phyloP scores from a whole-genome alignment of 2,888 invertebrate species.

The Erebia ligea region DNA sequence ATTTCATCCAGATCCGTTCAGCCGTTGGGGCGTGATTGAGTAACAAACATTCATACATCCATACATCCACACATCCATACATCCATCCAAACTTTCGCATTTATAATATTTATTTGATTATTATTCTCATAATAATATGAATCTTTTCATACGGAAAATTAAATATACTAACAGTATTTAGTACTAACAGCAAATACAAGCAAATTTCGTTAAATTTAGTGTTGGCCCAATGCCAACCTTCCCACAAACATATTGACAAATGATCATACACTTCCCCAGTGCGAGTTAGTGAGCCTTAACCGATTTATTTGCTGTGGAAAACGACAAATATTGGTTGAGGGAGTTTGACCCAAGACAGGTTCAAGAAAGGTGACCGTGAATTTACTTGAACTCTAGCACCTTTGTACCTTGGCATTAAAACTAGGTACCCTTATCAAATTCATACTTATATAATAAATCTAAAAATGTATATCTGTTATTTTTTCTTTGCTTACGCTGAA shows the following conservation, averaged over 20 bases:
- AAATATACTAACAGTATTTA: constrained; percentile 11
- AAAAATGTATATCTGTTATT: too few species aligned
- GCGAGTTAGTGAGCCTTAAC: constrained; percentile 19
- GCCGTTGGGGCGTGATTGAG: too few species aligned
- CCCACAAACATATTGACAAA: constrained; percentile 20
- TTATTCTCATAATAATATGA: neutral
- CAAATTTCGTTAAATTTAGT: constrained; percentile 22
- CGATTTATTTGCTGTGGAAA: constrained; percentile 10
- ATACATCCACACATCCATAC: too few species aligned
- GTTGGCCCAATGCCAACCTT: constrained; percentile 10
- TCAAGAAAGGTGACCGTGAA: neutral
- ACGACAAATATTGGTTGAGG: neutral
- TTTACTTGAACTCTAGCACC: neutral
- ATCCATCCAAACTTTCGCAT: too few species aligned
- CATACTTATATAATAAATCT: too few species aligned
- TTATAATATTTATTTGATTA: too few species aligned
- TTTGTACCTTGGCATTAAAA: too few species aligned
- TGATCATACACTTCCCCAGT: constrained; percentile 18
- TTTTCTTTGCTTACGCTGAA: too few species aligned
- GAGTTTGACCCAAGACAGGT: neutral
- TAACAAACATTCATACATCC: too few species aligned
- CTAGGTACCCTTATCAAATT: too few species aligned
- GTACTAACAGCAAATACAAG: too few species aligned
- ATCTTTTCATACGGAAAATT: constrained; percentile 1
- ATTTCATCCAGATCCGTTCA: too few species aligned